A percentile compares a stretch with the other conserved stretches of the same genome.
These are phyloP conservation scores for Clunio marinus DNA, from an alignment of 2,888 invertebrate genomes.

Conservation along the genomic window DNA sequence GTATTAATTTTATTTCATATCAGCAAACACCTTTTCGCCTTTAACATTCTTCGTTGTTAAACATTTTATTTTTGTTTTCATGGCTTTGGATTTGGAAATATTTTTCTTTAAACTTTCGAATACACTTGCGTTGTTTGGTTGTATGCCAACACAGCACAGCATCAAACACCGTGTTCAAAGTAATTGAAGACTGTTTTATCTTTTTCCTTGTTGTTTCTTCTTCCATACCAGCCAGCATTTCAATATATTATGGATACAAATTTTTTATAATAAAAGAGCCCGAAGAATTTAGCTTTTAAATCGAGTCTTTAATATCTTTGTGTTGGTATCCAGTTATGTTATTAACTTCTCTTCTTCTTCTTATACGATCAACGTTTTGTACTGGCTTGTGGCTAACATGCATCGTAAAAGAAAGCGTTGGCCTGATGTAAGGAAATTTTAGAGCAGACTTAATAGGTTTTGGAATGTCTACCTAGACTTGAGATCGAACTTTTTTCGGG, in stretches of 20 bases:
- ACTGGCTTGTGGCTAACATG: constrained; percentile 19
- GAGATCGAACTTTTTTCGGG: not conserved
- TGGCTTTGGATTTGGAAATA: not conserved
- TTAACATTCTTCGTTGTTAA: not conserved
- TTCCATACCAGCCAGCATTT: not conserved
- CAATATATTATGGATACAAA: constrained; percentile 7
- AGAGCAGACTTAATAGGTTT: not conserved
- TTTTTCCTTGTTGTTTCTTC: constrained; percentile 25
- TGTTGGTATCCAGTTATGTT: constrained; percentile 29
- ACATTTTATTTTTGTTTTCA: no score
- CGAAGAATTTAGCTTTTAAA: constrained; percentile 21
- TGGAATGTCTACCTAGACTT: no score
- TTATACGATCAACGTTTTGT: not conserved
- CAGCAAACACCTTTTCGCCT: not conserved
- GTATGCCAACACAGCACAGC: not conserved
- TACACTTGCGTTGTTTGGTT: not conserved
- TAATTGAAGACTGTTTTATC: constrained; percentile 24
- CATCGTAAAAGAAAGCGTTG: not conserved
- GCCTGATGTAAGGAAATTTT: not conserved
- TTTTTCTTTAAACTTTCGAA: not conserved
- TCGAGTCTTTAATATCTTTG: not conserved
- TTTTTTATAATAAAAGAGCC: constrained; percentile 14
- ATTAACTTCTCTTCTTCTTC: constrained; percentile 18
- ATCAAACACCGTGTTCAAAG: constrained; percentile 7
- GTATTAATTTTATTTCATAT: no score